Conservation (phyloP, 2,888 invertebrate genomes). For the Apamea anceps region DNA sequence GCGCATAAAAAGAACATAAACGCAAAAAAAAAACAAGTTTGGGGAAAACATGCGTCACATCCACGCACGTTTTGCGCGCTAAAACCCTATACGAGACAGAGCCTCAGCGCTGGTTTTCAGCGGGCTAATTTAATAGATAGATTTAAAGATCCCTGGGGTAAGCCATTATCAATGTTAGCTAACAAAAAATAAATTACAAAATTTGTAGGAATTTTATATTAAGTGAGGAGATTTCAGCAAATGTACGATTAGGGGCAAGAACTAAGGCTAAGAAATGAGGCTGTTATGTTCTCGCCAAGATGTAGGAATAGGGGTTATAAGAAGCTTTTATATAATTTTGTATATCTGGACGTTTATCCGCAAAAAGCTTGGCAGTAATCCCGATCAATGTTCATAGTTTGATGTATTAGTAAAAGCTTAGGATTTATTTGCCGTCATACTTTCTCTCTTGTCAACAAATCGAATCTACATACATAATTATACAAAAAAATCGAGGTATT, state of each 20-base stretch:
- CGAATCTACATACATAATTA: background rate
- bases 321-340: constrained; percentile 36
- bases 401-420: constrained; percentile 30
- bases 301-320: constrained; percentile 29
- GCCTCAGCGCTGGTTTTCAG: too few species aligned
- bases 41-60: too few species aligned
- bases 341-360: constrained; percentile 30
- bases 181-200: constrained; percentile 21
- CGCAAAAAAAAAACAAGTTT: too few species aligned
- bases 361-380: constrained; percentile 31
- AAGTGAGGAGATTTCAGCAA: constrained; percentile 32
- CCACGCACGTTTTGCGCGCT: too few species aligned
- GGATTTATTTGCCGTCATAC: background rate
- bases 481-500: background rate
- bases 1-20: too few species aligned
- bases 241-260: constrained; percentile 30
- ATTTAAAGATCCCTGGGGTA: background rate
- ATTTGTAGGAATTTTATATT: constrained; percentile 17
- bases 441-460: background rate
- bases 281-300: constrained; percentile 34
- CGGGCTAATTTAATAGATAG: background rate
- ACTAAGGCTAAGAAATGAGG: constrained; percentile 45
- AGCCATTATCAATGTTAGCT: background rate
- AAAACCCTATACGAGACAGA: too few species aligned
- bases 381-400: constrained; percentile 31